Evolutionary conservation across 2,797 vertebrate species (phyloP), one percentile per base, ranked within the genome.

Genomic region (Onychomys leucogaster): DNA sequence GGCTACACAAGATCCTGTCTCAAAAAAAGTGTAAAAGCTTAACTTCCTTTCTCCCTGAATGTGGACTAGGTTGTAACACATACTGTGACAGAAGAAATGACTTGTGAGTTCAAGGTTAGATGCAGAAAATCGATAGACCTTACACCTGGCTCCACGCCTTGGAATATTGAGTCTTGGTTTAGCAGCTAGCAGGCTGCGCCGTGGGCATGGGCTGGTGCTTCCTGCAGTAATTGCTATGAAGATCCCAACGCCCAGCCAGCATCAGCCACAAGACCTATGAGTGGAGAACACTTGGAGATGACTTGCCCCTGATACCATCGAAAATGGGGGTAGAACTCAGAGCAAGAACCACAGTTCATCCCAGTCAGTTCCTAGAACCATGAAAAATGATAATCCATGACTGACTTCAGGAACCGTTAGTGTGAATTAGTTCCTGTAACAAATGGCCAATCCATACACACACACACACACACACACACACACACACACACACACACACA

Each of bases 371-470:
- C 75, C 63, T 76, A 81, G 77, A 69, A 80, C 32, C 2, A 0
- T 14, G 19, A 88, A 61, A 75, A 25, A 67, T 3, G 2, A 73
- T 88, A 73, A 95, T 77, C 81, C 94, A 78, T 55, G 82, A 82
- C 29, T 71, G 29, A 8, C 41, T 19, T 89, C 77, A 88, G 41
- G 8, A 80, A 71, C 0, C 29, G 49, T 84, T 69, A 52, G 14
- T 27, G 13, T 67, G 71, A 61, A 92, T 95, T 49, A 73, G 41
- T 95, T 93, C 77, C 93, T 86, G 37, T 67, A 87, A 92, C 78
- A 82, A 82, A 90, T 19, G 14, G 67, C 63, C 69, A n/a, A 41
- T 78, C 43, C 32, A 73, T 92, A 43, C 16, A 29, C 27, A 13
- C 17, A 71, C 67, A 87, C 5, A 63, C 25, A 46, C 27, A 12